Evolutionary conservation across 1,140 invertebrate genomes (phyloP).

Genomic region (Grapholita molesta): DNA sequence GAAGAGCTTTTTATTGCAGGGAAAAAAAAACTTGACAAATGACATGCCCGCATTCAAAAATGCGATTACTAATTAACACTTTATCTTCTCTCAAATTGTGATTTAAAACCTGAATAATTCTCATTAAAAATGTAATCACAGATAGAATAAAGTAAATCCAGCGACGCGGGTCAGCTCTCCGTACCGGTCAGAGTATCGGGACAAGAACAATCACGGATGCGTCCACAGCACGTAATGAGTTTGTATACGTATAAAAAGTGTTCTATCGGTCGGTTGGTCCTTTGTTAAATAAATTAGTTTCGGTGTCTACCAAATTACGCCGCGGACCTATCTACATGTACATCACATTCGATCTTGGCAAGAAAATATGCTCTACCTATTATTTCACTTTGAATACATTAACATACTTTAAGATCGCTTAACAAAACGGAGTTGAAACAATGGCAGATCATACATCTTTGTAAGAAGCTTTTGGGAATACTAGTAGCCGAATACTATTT

Average conservation of each 20-base stretch:
- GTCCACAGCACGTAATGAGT: slow-evolving; percentile 64
- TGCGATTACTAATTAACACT: too few relatives aligned
- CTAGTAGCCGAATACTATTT: slow-evolving; percentile 74
- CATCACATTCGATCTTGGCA: slow-evolving; percentile 56
- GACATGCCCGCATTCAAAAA: too few relatives aligned
- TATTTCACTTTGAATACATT: slow-evolving; percentile 65
- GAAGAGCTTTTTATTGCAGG: too few relatives aligned
- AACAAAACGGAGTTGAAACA: slow-evolving; percentile 70
- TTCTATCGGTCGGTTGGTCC: slow-evolving; percentile 68
- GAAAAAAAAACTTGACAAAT: too few relatives aligned
- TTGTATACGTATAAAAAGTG: slow-evolving; percentile 73
- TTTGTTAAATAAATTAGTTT: slow-evolving; percentile 80
- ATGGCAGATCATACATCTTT: slow-evolving; percentile 62
- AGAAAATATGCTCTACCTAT: slow-evolving; percentile 73
- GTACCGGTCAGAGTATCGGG: slow-evolving; percentile 17
- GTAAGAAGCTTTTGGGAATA: slow-evolving; percentile 68
- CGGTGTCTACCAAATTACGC: slow-evolving; percentile 80
- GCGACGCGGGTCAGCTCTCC: neutral
- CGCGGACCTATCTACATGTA: slow-evolving; percentile 68
- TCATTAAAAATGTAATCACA: slow-evolving; percentile 1
- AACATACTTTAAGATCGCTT: slow-evolving; percentile 56
- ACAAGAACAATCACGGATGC: slow-evolving; percentile 42
- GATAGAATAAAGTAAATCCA: neutral
- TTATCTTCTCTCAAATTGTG: neutral
- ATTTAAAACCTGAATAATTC: neutral